Evolutionary conservation across 2,888 invertebrate species (phyloP).

Genomic region (Nephrocerus scutellatus): DNA sequence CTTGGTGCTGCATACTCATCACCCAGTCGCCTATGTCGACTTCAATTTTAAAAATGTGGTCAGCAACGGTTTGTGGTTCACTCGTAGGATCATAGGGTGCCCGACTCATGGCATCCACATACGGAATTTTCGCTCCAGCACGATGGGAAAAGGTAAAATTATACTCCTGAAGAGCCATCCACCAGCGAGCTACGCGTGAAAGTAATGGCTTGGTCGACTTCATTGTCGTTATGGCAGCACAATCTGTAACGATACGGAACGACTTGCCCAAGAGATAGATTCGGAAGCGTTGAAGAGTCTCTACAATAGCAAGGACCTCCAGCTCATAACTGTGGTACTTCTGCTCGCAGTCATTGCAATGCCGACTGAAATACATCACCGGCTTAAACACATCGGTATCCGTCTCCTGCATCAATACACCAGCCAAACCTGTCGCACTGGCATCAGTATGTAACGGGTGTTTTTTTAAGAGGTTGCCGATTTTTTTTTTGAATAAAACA

Average conservation of each 20-base stretch:
- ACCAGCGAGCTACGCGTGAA: constrained; percentile 24
- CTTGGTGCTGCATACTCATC: constrained; percentile 20
- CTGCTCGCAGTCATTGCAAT: constrained; percentile 1
- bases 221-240: background rate
- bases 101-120: constrained; percentile 14
- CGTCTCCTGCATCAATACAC: constrained; percentile 6
- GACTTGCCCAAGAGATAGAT: no score
- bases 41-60: constrained; percentile 11
- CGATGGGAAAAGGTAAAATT: constrained; percentile 21
- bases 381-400: constrained; percentile 7
- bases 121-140: constrained; percentile 17
- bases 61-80: constrained; percentile 4
- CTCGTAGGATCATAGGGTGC: constrained; percentile 1
- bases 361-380: constrained; percentile 11
- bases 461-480: no score
- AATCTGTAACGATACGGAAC: background rate
- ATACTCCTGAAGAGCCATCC: constrained; percentile 20
- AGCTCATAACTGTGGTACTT: constrained; percentile 3
- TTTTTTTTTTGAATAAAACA: no score
- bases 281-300: no score
- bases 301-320: constrained; percentile 2
- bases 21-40: constrained; percentile 20
- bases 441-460: constrained; percentile 15
- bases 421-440: constrained; percentile 11
- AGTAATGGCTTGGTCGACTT: constrained; percentile 7